Conservation (phyloP, 1,140 invertebrate genomes). For the Ips typographus region DNA sequence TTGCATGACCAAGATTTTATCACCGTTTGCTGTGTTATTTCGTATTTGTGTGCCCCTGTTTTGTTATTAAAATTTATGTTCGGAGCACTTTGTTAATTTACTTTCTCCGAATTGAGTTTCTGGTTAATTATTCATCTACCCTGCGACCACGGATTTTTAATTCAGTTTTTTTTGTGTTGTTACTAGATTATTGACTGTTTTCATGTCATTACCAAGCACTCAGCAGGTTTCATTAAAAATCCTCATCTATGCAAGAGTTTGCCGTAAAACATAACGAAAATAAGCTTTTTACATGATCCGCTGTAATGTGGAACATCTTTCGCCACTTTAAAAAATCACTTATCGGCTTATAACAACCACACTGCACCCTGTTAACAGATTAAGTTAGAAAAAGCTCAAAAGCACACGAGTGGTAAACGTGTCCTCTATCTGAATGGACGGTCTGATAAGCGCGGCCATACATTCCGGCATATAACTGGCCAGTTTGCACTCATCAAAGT, state of each 20-base stretch:
- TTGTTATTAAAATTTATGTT: slow-evolving; percentile 27
- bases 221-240: no score
- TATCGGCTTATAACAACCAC: neutral
- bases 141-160: no score
- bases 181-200: no score
- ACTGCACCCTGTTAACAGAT: neutral
- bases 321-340: neutral
- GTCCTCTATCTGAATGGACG: neutral
- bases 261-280: no score
- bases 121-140: neutral
- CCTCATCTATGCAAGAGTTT: no score
- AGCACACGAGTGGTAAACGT: neutral
- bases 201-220: no score
- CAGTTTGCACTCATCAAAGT: slow-evolving; percentile 3
- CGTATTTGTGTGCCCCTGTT: slow-evolving; percentile 13
- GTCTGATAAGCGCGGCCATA: neutral
- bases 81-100: slow-evolving; percentile 23
- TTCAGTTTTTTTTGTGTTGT: no score
- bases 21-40: slow-evolving; percentile 12
- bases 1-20: slow-evolving; percentile 29
- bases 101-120: slow-evolving; percentile 6
- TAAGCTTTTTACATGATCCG: no score
- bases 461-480: neutral
- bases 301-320: no score
- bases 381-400: neutral